Percentiles rank a stretch among this genome's conserved stretches.
These are phyloP conservation scores for Cynaeus angustus DNA, from an alignment of 2,888 invertebrate genomes.

Conservation along the genomic window DNA sequence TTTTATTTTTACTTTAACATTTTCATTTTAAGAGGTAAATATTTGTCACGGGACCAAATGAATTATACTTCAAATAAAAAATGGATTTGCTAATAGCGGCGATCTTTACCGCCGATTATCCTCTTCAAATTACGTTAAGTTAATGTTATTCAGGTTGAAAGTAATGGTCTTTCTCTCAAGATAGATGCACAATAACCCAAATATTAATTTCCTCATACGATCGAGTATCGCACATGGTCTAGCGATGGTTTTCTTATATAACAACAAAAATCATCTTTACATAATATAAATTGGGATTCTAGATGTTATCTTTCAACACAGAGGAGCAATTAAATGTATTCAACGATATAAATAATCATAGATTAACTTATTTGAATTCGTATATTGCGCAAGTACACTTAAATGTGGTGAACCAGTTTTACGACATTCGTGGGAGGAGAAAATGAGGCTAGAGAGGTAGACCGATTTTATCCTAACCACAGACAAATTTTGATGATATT, in stretches of 20 bases:
- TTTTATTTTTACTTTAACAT: constrained; percentile 27
- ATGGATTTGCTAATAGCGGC: constrained; percentile 15
- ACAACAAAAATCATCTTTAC: constrained; percentile 34
- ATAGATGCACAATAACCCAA: constrained; percentile 24
- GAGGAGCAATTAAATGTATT: constrained; percentile 7
- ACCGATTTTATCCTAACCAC: constrained; percentile 24
- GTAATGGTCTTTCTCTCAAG: constrained; percentile 39
- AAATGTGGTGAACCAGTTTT: constrained; percentile 27
- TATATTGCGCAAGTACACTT: constrained; percentile 22
- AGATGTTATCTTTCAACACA: constrained; percentile 32
- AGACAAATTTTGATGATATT: constrained; percentile 25
- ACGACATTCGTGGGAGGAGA: constrained; percentile 30
- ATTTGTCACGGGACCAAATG: constrained; percentile 2
- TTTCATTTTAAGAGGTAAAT: constrained; percentile 8
- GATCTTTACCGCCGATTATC: constrained; percentile 4
- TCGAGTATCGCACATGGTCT: constrained; percentile 24
- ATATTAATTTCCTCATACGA: constrained; percentile 23
- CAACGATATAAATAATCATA: constrained; percentile 28
- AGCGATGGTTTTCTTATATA: constrained; percentile 23
- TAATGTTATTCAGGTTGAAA: constrained; percentile 30
- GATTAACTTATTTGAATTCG: constrained; percentile 37
- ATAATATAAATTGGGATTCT: constrained; percentile 31
- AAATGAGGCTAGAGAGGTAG: constrained; percentile 28
- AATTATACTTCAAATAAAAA: constrained; percentile 7
- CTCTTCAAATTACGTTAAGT: constrained; percentile 14